phyloP scores from a whole-genome alignment of 2,113 vertebrate species.

The Datnioides undecimradiatus region DNA sequence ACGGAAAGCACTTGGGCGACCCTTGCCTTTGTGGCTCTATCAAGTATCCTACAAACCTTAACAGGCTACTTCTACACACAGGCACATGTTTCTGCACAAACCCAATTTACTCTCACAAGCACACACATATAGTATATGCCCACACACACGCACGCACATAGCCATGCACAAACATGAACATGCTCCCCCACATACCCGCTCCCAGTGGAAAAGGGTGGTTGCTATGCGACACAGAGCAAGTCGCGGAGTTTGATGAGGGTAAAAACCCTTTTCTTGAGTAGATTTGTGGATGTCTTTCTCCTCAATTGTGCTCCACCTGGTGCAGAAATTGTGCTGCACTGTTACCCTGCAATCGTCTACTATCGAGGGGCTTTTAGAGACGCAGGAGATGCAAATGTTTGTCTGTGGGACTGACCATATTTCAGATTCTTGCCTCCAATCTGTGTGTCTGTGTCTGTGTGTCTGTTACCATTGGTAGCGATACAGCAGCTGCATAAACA shows the following conservation, averaged over 20 bases:
- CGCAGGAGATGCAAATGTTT: slow-evolving; percentile 27
- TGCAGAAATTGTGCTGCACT: slow-evolving; percentile 18
- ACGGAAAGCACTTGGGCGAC: slow-evolving; percentile 9
- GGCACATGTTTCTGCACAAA: slow-evolving; percentile 18
- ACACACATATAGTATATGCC: slow-evolving; percentile 10
- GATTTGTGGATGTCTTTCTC: slow-evolving; percentile 30
- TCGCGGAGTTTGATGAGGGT: slow-evolving; percentile 36
- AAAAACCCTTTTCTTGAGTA: slow-evolving; percentile 42
- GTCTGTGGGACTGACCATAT: neutral
- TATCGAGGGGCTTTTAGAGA: neutral
- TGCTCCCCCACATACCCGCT: slow-evolving; percentile 15
- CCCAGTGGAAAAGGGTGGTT: slow-evolving; percentile 70
- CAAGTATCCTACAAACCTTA: slow-evolving; percentile 25
- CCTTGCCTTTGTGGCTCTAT: slow-evolving; percentile 16
- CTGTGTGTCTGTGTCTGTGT: neutral
- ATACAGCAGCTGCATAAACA: slow-evolving; percentile 31
- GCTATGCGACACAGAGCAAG: slow-evolving; percentile 80
- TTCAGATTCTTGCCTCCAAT: neutral
- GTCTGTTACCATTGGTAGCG: neutral
- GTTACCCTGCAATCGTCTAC: neutral
- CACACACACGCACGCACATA: neutral
- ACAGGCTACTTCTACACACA: slow-evolving; percentile 34
- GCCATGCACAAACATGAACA: slow-evolving; percentile 1
- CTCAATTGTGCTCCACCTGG: slow-evolving; percentile 5
- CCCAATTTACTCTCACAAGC: slow-evolving; percentile 3